These are phyloP conservation scores for Dryocosmus kuriphilus DNA, from an alignment of 2,888 invertebrate genomes.

Conservation along the genomic window DNA sequence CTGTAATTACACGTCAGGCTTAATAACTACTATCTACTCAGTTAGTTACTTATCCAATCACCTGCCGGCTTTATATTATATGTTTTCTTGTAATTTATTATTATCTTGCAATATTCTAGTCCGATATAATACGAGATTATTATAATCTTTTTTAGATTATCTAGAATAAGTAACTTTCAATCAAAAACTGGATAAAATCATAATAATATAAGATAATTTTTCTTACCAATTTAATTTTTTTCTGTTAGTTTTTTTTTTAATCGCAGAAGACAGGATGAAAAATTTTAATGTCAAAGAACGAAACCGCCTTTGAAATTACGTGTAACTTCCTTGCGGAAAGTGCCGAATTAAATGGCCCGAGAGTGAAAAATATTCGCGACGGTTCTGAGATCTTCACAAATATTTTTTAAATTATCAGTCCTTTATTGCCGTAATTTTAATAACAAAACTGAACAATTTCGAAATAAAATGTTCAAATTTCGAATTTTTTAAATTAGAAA, in stretches of 20 bases:
- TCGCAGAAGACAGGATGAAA: background rate
- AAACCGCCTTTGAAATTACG: background rate
- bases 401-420: no score
- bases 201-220: background rate
- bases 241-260: background rate
- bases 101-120: background rate
- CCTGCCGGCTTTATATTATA: background rate
- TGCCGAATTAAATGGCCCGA: background rate
- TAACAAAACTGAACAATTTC: no score
- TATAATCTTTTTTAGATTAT: no score
- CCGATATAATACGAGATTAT: background rate
- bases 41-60: background rate
- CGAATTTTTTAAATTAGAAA: no score
- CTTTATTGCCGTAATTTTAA: no score
- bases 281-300: background rate
- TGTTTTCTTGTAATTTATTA: background rate
- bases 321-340: background rate
- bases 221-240: background rate
- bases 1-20: slow-evolving; percentile 24
- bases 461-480: no score
- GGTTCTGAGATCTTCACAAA: background rate
- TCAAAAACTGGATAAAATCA: background rate
- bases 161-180: no score
- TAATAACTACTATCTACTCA: slow-evolving; percentile 2
- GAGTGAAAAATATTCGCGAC: background rate